phyloP scores from a whole-genome alignment of 2,113 vertebrate genomes.

The Pungitius pungitius region DNA sequence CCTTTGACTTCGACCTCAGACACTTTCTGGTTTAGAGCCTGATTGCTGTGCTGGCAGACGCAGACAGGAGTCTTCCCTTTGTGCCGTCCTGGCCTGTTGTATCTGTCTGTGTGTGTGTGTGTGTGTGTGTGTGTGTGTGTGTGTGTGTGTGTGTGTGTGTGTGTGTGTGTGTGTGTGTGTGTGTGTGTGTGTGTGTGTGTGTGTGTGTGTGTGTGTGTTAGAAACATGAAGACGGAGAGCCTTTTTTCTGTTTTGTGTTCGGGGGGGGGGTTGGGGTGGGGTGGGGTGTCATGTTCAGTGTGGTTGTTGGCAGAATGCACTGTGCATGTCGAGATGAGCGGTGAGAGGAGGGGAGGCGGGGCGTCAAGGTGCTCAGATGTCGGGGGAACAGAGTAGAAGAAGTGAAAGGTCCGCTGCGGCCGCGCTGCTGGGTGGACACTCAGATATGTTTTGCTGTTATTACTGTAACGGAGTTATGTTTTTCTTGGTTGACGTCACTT shows the following conservation, averaged over 20 bases:
- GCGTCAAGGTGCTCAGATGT: constrained; percentile 51
- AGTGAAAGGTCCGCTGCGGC: constrained; percentile 41
- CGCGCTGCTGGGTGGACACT: constrained; percentile 40
- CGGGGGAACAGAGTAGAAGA: constrained; percentile 18
- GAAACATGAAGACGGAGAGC: constrained; percentile 46
- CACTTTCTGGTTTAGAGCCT: constrained; percentile 49
- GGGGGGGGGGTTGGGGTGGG: constrained; percentile 11
- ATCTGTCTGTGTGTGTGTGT: constrained; percentile 31
- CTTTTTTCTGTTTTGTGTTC: constrained; percentile 24
- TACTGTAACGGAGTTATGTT: background rate
- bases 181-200: constrained; percentile 25
- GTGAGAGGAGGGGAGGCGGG: background rate
- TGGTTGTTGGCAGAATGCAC: constrained; percentile 68
- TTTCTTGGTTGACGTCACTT: background rate
- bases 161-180: too few relatives aligned
- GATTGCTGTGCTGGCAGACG: constrained; percentile 52
- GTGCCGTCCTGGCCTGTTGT: constrained; percentile 24
- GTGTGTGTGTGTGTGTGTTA: constrained; percentile 41
- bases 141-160: constrained; percentile 49
- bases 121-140: constrained; percentile 46
- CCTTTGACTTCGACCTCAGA: constrained; percentile 75
- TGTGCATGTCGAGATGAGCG: constrained; percentile 54
- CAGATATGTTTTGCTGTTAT: constrained; percentile 24
- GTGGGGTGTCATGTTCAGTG: constrained; percentile 48
- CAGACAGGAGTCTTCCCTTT: constrained; percentile 60